These are phyloP conservation scores for Drosophila falleni DNA, from an alignment of 2,888 invertebrate genomes.

Conservation along the genomic window DNA sequence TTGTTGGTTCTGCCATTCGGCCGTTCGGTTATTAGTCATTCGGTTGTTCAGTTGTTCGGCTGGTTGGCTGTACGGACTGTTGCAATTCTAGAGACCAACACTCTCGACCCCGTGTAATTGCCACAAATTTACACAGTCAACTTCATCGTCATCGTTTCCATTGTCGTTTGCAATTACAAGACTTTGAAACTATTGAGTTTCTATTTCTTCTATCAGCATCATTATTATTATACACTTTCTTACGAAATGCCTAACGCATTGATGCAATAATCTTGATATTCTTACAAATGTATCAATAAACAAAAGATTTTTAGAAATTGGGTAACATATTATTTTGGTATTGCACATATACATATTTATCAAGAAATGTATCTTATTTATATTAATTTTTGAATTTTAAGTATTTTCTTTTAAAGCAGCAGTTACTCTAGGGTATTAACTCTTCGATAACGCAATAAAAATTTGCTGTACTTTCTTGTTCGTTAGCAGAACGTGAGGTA, in stretches of 20 bases:
- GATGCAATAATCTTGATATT: too few species aligned
- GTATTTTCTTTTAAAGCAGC: too few species aligned
- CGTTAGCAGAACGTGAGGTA: constrained; percentile 36
- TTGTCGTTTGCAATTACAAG: constrained; percentile 55
- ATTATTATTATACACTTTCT: constrained; percentile 18
- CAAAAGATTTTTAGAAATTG: not conserved
- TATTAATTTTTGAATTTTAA: too few species aligned
- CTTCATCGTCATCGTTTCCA: constrained; percentile 45
- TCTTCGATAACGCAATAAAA: not conserved
- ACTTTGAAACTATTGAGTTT: constrained; percentile 41
- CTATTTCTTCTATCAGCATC: constrained; percentile 37
- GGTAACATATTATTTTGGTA: not conserved
- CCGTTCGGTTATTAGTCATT: constrained; percentile 18
- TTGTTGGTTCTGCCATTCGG: constrained; percentile 69
- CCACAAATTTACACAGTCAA: constrained; percentile 67
- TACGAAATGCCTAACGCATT: constrained; percentile 6
- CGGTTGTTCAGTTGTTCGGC: constrained; percentile 17
- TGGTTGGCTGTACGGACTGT: constrained; percentile 26
- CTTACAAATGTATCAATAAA: not conserved
- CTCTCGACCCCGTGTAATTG: constrained; percentile 62
- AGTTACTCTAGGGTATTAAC: not conserved
- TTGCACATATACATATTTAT: not conserved
- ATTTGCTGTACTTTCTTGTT: not conserved
- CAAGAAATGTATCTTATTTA: too few species aligned
- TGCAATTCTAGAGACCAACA: constrained; percentile 60